Base-by-base conservation (phyloP, 2,888 invertebrate genomes). In the Drosophila diplacantha region DNA sequence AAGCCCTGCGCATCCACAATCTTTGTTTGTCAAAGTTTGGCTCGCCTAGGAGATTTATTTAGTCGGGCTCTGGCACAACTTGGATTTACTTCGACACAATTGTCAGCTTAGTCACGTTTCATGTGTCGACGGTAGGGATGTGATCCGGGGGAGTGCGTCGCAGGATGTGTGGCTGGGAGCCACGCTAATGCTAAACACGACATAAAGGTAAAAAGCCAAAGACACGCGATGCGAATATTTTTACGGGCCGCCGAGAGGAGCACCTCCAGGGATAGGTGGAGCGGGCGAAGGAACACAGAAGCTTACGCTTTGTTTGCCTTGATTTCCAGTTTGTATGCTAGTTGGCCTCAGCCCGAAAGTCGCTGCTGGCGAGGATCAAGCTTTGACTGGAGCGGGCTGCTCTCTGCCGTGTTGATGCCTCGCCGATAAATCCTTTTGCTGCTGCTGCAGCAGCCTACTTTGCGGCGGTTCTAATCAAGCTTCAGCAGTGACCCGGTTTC, bases 21-120 rank as follows among this genome's bases (percentile, higher is more conserved):
- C 65, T 78, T 78, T 74, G 75, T 77, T 74, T 77, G 82, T 75
- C 79, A 79, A 81, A 81, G 66, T 80, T 78, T 75, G 66, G 46
- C 55, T 69, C 54, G 49, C 41, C 59, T 62, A 34, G 63, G 38
- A 81, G 81, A 81, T 81, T 78, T 81, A 78, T 78, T 81, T 78
- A 78, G 82, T 78, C 74, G 72, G 70, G 72, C 58, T 70, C 66
- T 63, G 69, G 66, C 74, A 81, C 79, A 75, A 81, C 81, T 81
- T 81, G 80, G 78, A 78, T 78, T 78, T 78, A 78, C 80, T 78
- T 79, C 82, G 76, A 80, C 81, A 82, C 74, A 83, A 81, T 81
- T 81, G 83, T 81, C 78, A 81, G 79, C 81, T 81, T 83, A 83
- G 80, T 83, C 80, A 81, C 83, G 83, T 83, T 78, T 67, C 69